Conservation (phyloP, 2,888 invertebrate genomes). For the Dolomedes plantarius region DNA sequence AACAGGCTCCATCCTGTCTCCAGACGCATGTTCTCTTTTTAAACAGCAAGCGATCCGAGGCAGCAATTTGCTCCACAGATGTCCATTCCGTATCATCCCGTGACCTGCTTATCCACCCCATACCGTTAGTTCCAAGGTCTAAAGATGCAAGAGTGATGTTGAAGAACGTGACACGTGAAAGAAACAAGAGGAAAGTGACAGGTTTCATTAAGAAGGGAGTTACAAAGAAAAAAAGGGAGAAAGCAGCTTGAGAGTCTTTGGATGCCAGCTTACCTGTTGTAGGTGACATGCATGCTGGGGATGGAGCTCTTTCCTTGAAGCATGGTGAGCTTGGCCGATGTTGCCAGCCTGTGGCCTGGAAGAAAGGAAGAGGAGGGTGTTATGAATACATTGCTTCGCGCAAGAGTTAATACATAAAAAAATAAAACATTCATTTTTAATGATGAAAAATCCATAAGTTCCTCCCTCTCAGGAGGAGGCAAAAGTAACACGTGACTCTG, state of each 20-base stretch:
- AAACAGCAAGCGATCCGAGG: too few relatives aligned
- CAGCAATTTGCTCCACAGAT: too few relatives aligned
- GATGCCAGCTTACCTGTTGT: conserved; percentile 88
- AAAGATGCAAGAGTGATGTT: neutral
- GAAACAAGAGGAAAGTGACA: neutral
- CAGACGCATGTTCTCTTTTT: too few relatives aligned
- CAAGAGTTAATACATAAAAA: too few relatives aligned
- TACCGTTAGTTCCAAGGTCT: neutral
- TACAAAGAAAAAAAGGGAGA: neutral
- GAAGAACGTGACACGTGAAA: neutral
- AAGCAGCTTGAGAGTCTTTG: too few relatives aligned
- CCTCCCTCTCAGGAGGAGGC: too few relatives aligned
- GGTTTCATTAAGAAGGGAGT: neutral
- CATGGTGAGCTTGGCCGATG: conserved; percentile 85
- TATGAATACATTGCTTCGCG: too few relatives aligned
- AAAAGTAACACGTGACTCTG: too few relatives aligned
- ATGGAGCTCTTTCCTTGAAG: conserved; percentile 80
- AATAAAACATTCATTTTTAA: too few relatives aligned
- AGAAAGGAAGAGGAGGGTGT: conserved; percentile 27
- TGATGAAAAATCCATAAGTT: too few relatives aligned
- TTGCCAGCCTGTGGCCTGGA: conserved; percentile 86
- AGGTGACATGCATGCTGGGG: conserved; percentile 81
- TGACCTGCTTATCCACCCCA: neutral
- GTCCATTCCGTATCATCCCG: neutral
- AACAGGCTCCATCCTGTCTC: too few relatives aligned